Percentiles rank a stretch among this genome's conserved stretches.
phyloP scores from a whole-genome alignment of 2,113 vertebrate genomes.

The Cervus canadensis region DNA sequence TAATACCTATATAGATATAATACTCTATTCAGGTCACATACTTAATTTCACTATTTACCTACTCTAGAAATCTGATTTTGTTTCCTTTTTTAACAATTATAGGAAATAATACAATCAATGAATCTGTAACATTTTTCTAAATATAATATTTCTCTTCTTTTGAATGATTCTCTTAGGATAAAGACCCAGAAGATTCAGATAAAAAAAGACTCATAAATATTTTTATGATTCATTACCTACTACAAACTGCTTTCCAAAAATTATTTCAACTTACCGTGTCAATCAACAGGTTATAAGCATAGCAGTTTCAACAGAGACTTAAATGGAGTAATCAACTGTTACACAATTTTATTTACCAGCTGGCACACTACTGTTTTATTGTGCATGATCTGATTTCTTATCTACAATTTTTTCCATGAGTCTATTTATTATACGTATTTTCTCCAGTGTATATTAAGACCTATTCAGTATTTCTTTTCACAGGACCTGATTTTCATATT shows the following conservation, averaged over 20 bases:
- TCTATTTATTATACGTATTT: neutral
- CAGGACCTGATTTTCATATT: neutral
- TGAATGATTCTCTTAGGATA: neutral
- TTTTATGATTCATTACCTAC: slow-evolving; percentile 8
- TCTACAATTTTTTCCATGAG: neutral
- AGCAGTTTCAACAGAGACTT: neutral
- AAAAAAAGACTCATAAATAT: neutral
- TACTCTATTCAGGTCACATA: neutral
- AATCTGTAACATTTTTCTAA: slow-evolving; percentile 26
- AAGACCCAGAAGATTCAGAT: neutral
- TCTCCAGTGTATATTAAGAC: neutral
- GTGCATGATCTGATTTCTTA: neutral
- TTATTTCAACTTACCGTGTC: neutral
- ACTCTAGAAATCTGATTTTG: neutral
- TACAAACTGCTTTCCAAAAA: slow-evolving; percentile 20
- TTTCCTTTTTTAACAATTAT: neutral
- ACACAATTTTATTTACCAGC: neutral
- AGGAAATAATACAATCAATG: neutral
- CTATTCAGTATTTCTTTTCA: neutral
- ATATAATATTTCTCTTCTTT: neutral
- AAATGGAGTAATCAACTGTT: neutral
- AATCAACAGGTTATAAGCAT: neutral
- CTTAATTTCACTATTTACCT: neutral
- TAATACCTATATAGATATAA: neutral
- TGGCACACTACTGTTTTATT: neutral